Conservation (phyloP, 2,113 vertebrate genomes). For the Cyanoderma ruficeps region DNA sequence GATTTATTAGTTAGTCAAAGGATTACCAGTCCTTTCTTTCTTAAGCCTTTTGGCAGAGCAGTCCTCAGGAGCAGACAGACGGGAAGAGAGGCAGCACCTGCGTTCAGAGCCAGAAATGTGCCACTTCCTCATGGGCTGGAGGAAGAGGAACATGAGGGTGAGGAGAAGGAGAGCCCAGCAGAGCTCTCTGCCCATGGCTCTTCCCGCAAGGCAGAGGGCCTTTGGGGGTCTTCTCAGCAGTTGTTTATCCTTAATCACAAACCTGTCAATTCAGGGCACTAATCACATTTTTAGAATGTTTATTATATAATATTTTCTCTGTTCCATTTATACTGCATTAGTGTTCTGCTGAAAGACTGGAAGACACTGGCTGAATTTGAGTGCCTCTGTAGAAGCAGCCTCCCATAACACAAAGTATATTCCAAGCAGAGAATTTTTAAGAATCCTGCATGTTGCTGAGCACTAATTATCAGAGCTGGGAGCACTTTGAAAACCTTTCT, state of each 20-base stretch:
- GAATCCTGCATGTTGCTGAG: not conserved
- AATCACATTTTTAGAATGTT: not conserved
- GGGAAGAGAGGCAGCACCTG: not conserved
- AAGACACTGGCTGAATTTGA: not conserved
- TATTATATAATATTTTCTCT: not conserved
- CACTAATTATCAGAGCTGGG: not conserved
- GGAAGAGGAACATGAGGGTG: fast-evolving
- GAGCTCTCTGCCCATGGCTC: fast-evolving
- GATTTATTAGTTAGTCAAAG: not conserved
- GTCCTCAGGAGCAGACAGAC: not conserved
- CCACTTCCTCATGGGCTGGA: not conserved
- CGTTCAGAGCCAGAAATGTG: not conserved
- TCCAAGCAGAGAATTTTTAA: not conserved
- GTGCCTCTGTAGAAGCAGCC: not conserved
- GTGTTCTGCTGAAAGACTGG: not conserved
- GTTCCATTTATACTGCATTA: not conserved
- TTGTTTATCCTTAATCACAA: not conserved
- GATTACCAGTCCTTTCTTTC: not conserved
- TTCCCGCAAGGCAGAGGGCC: not conserved
- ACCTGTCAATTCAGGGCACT: not conserved
- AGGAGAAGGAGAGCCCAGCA: not conserved
- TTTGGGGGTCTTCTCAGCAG: not conserved
- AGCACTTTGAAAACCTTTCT: not conserved
- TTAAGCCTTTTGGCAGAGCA: not conserved
- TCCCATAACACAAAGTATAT: not conserved